These are phyloP conservation scores for Exephanes ischioxanthus DNA, from an alignment of 2,888 invertebrate genomes.

Conservation along the genomic window DNA sequence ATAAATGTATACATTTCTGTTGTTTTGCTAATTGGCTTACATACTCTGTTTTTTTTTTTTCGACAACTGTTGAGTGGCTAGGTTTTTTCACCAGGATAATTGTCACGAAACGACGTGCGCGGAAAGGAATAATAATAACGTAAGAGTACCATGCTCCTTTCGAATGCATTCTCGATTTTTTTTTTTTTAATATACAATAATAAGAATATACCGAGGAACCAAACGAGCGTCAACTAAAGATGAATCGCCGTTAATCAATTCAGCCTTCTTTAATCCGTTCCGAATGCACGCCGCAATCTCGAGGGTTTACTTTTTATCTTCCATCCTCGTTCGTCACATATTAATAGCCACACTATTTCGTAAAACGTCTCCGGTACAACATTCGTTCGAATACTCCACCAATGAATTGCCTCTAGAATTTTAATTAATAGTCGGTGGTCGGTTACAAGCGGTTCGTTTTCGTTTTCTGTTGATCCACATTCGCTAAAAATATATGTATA, in stretches of 20 bases:
- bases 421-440: slow-evolving; percentile 29
- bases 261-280: background rate
- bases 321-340: slow-evolving; percentile 48
- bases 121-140: slow-evolving; percentile 52
- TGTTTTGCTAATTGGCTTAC: slow-evolving; percentile 83
- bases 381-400: slow-evolving; percentile 66
- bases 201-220: slow-evolving; percentile 65
- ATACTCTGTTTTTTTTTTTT: slow-evolving; percentile 78
- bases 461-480: slow-evolving; percentile 45
- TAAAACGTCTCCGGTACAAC: slow-evolving; percentile 69
- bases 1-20: slow-evolving; percentile 84
- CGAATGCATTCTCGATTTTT: background rate
- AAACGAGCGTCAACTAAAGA: slow-evolving; percentile 65
- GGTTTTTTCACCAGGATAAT: slow-evolving; percentile 74
- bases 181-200: slow-evolving; percentile 15
- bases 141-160: background rate
- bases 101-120: slow-evolving; percentile 78
- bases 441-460: slow-evolving; percentile 17
- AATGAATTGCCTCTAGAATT: slow-evolving; percentile 47
- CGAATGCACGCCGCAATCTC: slow-evolving; percentile 34
- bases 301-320: slow-evolving; percentile 38
- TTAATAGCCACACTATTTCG: slow-evolving; percentile 59
- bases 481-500: slow-evolving; percentile 68
- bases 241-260: slow-evolving; percentile 40
- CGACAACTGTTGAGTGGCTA: slow-evolving; percentile 81